Evolutionary conservation across 2,797 vertebrate species (phyloP).

Genomic region (Protosalanx chinensis): DNA sequence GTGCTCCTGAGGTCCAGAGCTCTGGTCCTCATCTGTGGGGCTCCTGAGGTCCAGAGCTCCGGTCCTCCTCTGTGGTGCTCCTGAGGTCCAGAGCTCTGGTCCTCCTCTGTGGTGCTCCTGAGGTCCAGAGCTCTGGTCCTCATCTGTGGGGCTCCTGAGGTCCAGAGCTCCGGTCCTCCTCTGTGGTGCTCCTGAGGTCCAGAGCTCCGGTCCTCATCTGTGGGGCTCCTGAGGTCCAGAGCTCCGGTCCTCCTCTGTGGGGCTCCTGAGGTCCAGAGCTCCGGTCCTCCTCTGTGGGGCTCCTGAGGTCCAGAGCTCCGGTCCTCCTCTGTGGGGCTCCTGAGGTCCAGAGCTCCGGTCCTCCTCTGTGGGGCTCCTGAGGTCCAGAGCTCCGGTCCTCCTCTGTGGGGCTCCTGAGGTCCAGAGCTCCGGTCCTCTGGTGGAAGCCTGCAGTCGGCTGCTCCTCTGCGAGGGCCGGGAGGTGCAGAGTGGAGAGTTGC

Average conservation of each 20-base stretch:
- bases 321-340: too few relatives aligned
- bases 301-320: too few relatives aligned
- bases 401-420: too few relatives aligned
- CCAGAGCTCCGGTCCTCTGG: conserved; percentile 7
- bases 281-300: too few relatives aligned
- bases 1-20: neutral
- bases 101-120: neutral
- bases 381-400: too few relatives aligned
- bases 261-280: too few relatives aligned
- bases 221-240: neutral
- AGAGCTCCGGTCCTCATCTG: too few relatives aligned
- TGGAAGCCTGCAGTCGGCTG: conserved; percentile 26
- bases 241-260: neutral
- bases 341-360: neutral
- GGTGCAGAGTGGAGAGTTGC: conserved; percentile 52
- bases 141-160: too few relatives aligned
- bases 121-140: too few relatives aligned
- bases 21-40: neutral
- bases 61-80: too few relatives aligned
- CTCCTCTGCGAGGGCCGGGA: conserved; percentile 28
- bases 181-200: too few relatives aligned
- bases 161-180: too few relatives aligned
- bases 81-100: neutral
- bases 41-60: neutral
- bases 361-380: neutral